Evolutionary conservation across 1,140 invertebrate genomes (phyloP).

Genomic region (Mycetomoellerius zeteki): DNA sequence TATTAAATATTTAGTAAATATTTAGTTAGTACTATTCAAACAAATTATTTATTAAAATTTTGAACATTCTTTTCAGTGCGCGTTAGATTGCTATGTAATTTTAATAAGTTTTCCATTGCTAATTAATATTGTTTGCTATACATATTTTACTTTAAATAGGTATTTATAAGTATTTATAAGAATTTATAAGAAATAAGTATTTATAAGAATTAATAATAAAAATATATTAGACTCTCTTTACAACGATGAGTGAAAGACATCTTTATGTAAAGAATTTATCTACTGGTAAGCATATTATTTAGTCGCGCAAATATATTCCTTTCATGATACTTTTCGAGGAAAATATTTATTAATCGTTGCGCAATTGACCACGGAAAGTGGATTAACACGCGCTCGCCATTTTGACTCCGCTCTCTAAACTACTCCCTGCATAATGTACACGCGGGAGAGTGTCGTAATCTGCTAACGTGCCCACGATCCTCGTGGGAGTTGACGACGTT

Average conservation of each 20-base stretch:
- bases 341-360: conserved; percentile 8
- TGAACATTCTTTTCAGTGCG: too few species aligned
- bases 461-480: conserved; percentile 64
- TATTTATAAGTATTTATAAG: background rate
- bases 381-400: conserved; percentile 32
- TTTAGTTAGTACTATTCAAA: too few species aligned
- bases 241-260: background rate
- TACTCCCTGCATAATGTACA: conserved; percentile 22
- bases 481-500: conserved; percentile 66
- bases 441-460: conserved; percentile 54
- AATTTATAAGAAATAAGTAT: background rate
- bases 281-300: too few species aligned
- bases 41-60: too few species aligned
- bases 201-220: background rate
- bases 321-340: background rate
- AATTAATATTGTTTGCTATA: background rate
- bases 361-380: conserved; percentile 25
- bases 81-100: background rate
- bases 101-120: background rate
- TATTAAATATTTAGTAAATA: too few species aligned
- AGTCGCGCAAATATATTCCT: background rate
- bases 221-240: background rate
- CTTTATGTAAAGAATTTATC: background rate
- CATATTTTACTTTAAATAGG: background rate
- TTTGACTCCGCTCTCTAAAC: conserved; percentile 40